Evolutionary conservation across 2,797 vertebrate species (phyloP), one percentile per base, ranked within the genome.

Genomic region (Paguma larvata): DNA sequence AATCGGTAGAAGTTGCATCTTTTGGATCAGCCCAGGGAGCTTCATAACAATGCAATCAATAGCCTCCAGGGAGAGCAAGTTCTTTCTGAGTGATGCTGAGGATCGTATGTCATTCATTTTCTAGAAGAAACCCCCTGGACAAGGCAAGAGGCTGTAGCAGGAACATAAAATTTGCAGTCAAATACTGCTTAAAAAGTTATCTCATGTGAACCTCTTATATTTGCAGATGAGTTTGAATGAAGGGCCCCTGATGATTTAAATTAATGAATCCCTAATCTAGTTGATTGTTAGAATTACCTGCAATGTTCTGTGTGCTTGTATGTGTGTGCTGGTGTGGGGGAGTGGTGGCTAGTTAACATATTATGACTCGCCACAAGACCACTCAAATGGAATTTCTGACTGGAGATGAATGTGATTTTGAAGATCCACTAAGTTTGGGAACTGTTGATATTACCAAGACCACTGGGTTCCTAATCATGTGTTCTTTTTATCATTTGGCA

Each of bases 21-120:
- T 91, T 95, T 97, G 23, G 46, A 27, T 86, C 51, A 86, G 32
- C 19, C 51, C 32, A 87, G 51, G 23, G 8, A 68, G 4, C 27
- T 85, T 91, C 83, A 18, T 59, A 48, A 88, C 18, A 93, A 2
- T 82, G 46, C 23, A 89, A 79, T 10, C 44, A 73, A 38, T 30
- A 38, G 56, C 72, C 38, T 87, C 72, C 23, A 77, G 46, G 67
- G 48, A 90, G 13, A 82, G 3, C 9, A 27, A 38, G 14, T 2
- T 51, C 2, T 82, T 8, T 82, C 4, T 51, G 34, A 88, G 2
- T 6, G 14, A 92, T 48, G 4, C 6, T 79, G 27, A 83, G 67
- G 23, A 80, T 77, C 23, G 63, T 44, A 56, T 62, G 21, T 89
- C 32, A 86, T 80, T 3, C 14, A 62, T 77, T 44, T 7, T 85